A percentile compares a stretch with the other conserved stretches of the same genome.
Conservation (phyloP, 2,888 invertebrate species). For the Cheilosia pagana region DNA sequence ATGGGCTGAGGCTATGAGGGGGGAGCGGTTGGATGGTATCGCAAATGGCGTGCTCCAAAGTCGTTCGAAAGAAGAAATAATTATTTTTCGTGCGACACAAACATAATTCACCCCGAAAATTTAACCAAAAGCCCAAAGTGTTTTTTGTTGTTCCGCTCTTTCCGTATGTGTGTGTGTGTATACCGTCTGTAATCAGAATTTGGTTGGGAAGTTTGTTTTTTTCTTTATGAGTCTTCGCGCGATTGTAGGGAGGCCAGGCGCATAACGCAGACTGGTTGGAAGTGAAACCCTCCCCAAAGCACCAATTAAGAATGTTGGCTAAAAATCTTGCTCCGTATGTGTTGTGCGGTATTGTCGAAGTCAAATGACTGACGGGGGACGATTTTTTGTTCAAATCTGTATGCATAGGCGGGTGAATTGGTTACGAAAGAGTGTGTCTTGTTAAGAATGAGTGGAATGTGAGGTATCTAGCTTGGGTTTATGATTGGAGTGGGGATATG, state of each 20-base stretch:
- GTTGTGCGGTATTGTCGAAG: conserved; percentile 20
- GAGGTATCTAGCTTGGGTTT: not conserved
- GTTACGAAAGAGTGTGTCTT: conserved; percentile 15
- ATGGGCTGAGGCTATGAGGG: conserved; percentile 6
- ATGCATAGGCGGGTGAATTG: conserved; percentile 37
- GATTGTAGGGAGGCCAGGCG: not conserved
- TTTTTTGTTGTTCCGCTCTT: conserved; percentile 50
- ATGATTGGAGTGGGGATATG: no score
- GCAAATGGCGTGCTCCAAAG: conserved; percentile 63
- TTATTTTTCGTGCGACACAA: conserved; percentile 81
- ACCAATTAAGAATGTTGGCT: conserved; percentile 55
- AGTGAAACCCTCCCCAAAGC: conserved; percentile 46
- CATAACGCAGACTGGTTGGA: not conserved
- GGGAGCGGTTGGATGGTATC: conserved; percentile 14
- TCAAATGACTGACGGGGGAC: conserved; percentile 11
- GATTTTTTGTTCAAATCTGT: conserved; percentile 20
- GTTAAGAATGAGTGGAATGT: not conserved
- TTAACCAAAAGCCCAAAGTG: conserved; percentile 55
- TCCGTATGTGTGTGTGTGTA: conserved; percentile 1
- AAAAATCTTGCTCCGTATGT: conserved; percentile 26
- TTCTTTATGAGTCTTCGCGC: conserved; percentile 3
- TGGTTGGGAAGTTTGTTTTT: conserved; percentile 3
- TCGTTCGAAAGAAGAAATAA: conserved; percentile 77
- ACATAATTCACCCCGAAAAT: conserved; percentile 79
- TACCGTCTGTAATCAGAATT: not conserved